Evolutionary conservation across 2,888 invertebrate genomes (phyloP).

Genomic region (Bembecia ichneumoniformis): DNA sequence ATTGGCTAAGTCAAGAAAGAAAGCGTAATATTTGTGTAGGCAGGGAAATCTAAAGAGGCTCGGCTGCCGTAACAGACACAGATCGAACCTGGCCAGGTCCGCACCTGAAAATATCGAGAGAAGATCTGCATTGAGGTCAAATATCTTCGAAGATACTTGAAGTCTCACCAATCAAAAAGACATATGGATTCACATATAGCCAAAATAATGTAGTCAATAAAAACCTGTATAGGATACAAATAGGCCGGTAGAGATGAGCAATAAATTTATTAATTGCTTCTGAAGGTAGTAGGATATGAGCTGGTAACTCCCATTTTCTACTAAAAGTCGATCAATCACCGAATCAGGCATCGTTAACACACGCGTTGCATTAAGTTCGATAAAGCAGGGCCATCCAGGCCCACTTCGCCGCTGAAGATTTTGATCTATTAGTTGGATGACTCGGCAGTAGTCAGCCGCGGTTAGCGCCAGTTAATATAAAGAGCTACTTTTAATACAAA

Average conservation of each 20-base stretch:
- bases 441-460: conserved; percentile 34
- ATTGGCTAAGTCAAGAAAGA: background rate
- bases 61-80: too few species aligned
- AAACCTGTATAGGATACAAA: too few species aligned
- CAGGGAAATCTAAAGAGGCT: too few species aligned
- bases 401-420: conserved; percentile 57
- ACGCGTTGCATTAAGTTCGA: conserved; percentile 57
- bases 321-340: conserved; percentile 63
- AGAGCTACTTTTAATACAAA: conserved; percentile 65
- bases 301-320: conserved; percentile 33
- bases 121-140: too few species aligned
- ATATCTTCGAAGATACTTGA: too few species aligned
- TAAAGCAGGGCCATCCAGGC: conserved; percentile 50
- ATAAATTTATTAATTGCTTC: conserved; percentile 33
- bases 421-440: conserved; percentile 66
- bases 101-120: too few species aligned
- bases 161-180: too few species aligned
- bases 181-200: too few species aligned
- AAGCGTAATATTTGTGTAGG: background rate
- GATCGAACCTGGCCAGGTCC: too few species aligned
- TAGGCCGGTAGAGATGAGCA: background rate
- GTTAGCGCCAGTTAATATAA: conserved; percentile 61
- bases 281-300: conserved; percentile 41
- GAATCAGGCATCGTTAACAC: conserved; percentile 62
- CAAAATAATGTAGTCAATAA: too few species aligned